Evolutionary conservation across 2,113 vertebrate genomes (phyloP).

Genomic region (Chaetops frenatus): DNA sequence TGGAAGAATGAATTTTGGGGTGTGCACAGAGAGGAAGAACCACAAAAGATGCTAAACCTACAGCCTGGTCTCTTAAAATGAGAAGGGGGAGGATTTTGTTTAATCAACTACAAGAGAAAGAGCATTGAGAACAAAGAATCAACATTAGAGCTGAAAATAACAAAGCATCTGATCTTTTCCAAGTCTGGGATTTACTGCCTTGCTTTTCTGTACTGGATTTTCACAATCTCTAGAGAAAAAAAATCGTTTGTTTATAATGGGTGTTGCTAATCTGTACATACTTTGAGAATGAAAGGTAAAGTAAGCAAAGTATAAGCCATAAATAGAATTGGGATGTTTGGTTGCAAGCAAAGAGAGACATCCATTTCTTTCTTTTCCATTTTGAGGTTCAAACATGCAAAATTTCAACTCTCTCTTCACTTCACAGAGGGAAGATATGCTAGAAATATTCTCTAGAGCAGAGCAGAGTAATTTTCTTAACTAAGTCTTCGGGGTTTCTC

Average conservation of each 20-base stretch:
- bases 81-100: neutral
- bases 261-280: neutral
- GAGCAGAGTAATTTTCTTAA: neutral
- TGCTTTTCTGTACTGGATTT: neutral
- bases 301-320: neutral
- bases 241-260: neutral
- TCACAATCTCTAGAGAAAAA: neutral
- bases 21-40: neutral
- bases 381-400: neutral
- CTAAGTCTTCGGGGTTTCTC: neutral
- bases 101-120: neutral
- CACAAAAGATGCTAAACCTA: neutral
- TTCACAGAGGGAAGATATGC: neutral
- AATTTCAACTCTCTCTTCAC: neutral
- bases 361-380: neutral
- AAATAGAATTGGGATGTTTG: neutral
- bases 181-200: neutral
- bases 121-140: neutral
- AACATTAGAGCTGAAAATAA: neutral
- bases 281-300: neutral
- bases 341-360: neutral
- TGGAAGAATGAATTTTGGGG: neutral
- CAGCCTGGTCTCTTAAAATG: neutral
- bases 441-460: neutral
- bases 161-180: neutral